Conservation (phyloP, 1,140 invertebrate species). For the Oedothorax gibbosus region DNA sequence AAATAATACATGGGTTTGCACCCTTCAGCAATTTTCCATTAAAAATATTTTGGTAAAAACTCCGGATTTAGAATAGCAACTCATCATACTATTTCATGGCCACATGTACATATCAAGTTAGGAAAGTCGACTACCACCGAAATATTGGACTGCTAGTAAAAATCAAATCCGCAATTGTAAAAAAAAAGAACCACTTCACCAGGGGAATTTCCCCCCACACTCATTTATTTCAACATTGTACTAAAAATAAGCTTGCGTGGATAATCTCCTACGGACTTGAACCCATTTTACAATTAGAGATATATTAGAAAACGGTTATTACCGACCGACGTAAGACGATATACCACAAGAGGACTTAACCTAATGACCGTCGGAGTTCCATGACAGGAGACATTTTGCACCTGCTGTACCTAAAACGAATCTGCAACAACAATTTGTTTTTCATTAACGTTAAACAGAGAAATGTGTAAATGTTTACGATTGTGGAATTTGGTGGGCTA, state of each 20-base stretch:
- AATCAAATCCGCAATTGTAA: no score
- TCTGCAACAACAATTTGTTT: not conserved
- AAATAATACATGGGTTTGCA: no score
- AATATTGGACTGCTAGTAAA: no score
- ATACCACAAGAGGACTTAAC: not conserved
- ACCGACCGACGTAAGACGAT: slow-evolving; percentile 19
- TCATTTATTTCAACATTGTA: not conserved
- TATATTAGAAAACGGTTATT: slow-evolving; percentile 28
- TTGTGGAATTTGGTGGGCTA: not conserved
- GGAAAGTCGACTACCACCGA: no score
- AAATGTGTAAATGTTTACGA: slow-evolving; percentile 21
- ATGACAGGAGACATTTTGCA: slow-evolving; percentile 16
- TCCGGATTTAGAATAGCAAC: no score
- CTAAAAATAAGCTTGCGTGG: not conserved
- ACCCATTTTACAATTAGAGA: not conserved
- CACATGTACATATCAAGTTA: no score
- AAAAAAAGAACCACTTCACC: no score
- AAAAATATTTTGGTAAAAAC: no score
- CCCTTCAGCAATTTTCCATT: no score
- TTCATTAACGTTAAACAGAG: not conserved
- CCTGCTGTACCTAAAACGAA: not conserved
- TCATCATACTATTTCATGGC: no score
- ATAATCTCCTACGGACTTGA: not conserved
- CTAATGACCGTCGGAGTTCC: not conserved
- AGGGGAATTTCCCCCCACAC: not conserved